Conservation (phyloP, 2,888 invertebrate genomes). For the Orthonychiurus folsomi region DNA sequence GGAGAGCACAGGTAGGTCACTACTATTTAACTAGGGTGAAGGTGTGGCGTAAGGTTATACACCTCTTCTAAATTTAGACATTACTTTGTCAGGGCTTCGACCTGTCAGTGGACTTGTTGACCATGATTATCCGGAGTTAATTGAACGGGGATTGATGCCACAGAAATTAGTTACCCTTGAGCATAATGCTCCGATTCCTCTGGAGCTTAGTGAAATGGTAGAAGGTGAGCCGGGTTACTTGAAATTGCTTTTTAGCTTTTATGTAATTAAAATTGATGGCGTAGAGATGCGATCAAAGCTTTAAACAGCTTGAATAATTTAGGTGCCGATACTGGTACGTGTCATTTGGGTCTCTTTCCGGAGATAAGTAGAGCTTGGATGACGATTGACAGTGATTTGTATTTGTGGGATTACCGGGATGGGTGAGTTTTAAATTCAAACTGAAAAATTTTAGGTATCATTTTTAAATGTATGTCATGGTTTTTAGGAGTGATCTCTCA, state of each 20-base stretch:
- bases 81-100: neutral
- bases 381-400: constrained; percentile 94
- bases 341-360: constrained; percentile 83
- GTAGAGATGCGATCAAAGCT: no score
- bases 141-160: constrained; percentile 59
- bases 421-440: constrained; percentile 48
- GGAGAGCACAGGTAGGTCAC: neutral
- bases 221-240: constrained; percentile 66
- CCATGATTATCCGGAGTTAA: constrained; percentile 73
- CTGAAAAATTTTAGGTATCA: neutral
- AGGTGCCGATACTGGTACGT: constrained; percentile 11
- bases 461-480: no score
- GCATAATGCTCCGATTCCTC: constrained; percentile 79
- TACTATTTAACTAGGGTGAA: neutral
- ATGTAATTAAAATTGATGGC: neutral
- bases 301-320: neutral
- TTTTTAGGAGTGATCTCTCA: constrained; percentile 86
- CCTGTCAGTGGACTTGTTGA: constrained; percentile 81
- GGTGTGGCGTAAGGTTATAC: neutral
- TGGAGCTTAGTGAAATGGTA: constrained; percentile 90
- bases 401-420: constrained; percentile 95
- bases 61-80: neutral
- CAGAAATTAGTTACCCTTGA: constrained; percentile 69
- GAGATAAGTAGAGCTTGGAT: constrained; percentile 95
- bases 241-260: neutral